Evolutionary conservation across 2,888 invertebrate species (phyloP), one percentile per base, ranked within the genome.

Genomic region (Orthonevra nobilis): DNA sequence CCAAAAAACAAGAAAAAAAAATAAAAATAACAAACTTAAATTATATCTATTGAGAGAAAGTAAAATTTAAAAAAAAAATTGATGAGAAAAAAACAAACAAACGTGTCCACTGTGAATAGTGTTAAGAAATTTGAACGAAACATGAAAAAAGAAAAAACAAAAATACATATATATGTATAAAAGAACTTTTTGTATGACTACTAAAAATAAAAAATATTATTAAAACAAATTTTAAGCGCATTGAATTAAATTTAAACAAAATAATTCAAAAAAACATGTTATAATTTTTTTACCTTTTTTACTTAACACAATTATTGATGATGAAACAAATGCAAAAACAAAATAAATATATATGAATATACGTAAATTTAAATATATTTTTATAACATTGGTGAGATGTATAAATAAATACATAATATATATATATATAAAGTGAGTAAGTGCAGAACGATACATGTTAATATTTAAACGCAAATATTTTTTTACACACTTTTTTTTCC

Each of bases 41-140:
- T 79, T 72, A 61, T 79, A 81, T 81, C 70, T 70, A 54, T 68
- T 46, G 28, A 74, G 56, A 56, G 42, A 34, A 64, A 36, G 50
- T 23, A 58, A 64, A 6, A 26, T 9, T 9, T 19, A 56, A 44
- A 58, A 15, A 58, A 32, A 52, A 54, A 73, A 81, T 69, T 72
- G 58, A 66, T 72, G 48, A 30, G 63, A 81, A 66, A 50, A 63
- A 46, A 54, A 63, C 26, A 38, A 44, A 28, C 48, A 26, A 32
- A 30, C 48, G 60, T 79, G 68, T 79, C 72, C 77, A 79, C 70
- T 75, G 72, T 72, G 77, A 81, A 81, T 81, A 75, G 69, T 81
- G 74, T 81, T 81, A 81, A 81, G 69, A 64, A 48, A 74, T 74
- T 69, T 63, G 69, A 69, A 56, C 61, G 56, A 64, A 72, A 70